These are phyloP conservation scores for Neopelma chrysocephalum DNA, from an alignment of 2,797 vertebrate genomes.

Conservation along the genomic window DNA sequence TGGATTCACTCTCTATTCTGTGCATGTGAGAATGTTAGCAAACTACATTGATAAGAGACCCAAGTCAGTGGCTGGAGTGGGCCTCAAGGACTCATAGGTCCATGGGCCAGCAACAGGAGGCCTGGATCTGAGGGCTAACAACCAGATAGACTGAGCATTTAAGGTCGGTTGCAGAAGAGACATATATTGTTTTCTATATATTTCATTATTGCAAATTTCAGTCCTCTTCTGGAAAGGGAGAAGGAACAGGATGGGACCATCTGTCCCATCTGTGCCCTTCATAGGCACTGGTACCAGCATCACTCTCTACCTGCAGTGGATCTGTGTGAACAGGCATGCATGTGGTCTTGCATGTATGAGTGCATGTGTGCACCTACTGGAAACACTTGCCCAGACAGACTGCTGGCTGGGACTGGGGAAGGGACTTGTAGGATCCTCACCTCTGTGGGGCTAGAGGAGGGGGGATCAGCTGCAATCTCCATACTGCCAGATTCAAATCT, in stretches of 20 bases:
- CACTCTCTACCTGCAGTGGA: fast-evolving
- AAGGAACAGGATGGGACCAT: not conserved
- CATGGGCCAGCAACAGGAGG: not conserved
- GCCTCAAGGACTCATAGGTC: not conserved
- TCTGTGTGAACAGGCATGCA: not conserved
- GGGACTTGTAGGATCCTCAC: not conserved
- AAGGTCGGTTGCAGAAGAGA: not conserved
- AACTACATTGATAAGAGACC: not conserved
- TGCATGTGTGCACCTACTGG: no score
- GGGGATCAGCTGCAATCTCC: not conserved
- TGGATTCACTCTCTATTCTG: not conserved
- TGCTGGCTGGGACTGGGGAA: not conserved
- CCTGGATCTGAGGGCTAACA: not conserved
- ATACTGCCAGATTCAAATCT: not conserved
- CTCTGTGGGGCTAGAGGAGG: not conserved
- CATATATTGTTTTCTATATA: fast-evolving
- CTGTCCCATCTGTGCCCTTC: not conserved
- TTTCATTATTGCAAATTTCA: not conserved
- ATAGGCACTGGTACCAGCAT: not conserved
- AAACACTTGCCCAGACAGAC: fast-evolving
- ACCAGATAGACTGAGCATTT: no score
- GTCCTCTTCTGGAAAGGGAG: not conserved
- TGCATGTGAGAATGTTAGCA: not conserved
- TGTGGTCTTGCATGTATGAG: fast-evolving
- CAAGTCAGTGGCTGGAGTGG: not conserved